These are phyloP conservation scores for Crypturellus tataupa DNA, from an alignment of 2,797 vertebrate genomes.

Conservation along the genomic window DNA sequence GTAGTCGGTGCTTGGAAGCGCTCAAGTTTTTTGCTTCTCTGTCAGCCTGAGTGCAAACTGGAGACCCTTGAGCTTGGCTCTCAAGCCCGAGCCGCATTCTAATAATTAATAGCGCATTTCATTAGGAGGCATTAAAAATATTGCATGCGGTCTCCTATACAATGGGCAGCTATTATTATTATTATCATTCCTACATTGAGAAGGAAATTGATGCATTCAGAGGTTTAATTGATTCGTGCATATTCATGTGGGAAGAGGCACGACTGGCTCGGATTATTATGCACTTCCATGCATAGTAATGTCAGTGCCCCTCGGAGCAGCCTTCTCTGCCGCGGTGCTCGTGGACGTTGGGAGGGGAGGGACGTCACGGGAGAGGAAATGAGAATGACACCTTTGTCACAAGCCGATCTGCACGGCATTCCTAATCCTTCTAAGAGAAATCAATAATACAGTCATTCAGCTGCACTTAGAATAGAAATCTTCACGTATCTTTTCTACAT, in stretches of 20 bases:
- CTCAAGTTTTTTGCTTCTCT: neutral
- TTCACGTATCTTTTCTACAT: neutral
- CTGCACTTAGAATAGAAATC: neutral
- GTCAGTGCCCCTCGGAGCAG: neutral
- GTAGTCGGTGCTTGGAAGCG: neutral
- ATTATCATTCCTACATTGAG: constrained; percentile 46
- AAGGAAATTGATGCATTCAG: constrained; percentile 69
- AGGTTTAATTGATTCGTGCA: constrained; percentile 75
- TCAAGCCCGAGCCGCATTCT: constrained; percentile 44
- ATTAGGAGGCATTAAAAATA: constrained; percentile 69
- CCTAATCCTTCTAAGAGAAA: neutral
- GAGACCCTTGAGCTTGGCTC: constrained; percentile 4
- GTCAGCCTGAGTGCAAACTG: constrained; percentile 5
- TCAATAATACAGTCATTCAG: neutral
- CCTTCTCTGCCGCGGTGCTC: neutral
- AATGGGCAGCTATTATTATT: constrained; percentile 68
- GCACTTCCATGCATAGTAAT: constrained; percentile 65
- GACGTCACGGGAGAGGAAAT: constrained; percentile 24
- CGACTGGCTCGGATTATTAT: constrained; percentile 63
- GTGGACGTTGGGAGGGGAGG: neutral
- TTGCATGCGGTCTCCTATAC: constrained; percentile 51
- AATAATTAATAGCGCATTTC: constrained; percentile 70
- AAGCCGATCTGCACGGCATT: neutral
- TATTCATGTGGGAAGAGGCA: constrained; percentile 75
- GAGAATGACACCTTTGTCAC: constrained; percentile 47